Evolutionary conservation across 1,140 invertebrate genomes (phyloP).

Genomic region (Melipona quadrifasciata): DNA sequence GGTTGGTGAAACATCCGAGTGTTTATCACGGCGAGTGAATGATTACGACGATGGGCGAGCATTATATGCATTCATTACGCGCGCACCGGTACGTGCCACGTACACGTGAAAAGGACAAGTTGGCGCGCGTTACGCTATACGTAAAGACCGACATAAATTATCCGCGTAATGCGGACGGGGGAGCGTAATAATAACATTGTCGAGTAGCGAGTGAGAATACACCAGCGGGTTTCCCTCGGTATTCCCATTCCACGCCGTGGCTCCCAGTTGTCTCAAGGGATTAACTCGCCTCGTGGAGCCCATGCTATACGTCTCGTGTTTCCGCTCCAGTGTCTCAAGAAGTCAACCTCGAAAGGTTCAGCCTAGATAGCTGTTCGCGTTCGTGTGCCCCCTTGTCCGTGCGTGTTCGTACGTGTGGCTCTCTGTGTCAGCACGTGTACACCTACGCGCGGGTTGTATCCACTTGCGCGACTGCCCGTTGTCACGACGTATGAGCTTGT

Average conservation of each 20-base stretch:
- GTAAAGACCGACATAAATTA: slow-evolving; percentile 69
- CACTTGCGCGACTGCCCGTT: neutral
- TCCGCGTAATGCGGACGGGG: slow-evolving; percentile 65
- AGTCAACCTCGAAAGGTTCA: slow-evolving; percentile 69
- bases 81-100: slow-evolving; percentile 22
- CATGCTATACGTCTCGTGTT: slow-evolving; percentile 68
- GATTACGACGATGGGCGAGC: slow-evolving; percentile 33
- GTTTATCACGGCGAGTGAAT: slow-evolving; percentile 46
- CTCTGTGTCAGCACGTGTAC: neutral
- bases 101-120: slow-evolving; percentile 43
- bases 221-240: slow-evolving; percentile 52
- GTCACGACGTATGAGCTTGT: slow-evolving; percentile 29
- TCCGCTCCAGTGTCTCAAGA: slow-evolving; percentile 65
- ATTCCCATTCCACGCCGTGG: slow-evolving; percentile 61
- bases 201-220: slow-evolving; percentile 64
- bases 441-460: neutral
- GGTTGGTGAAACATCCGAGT: slow-evolving; percentile 5
- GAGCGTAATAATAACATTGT: slow-evolving; percentile 71
- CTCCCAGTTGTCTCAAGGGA: slow-evolving; percentile 69
- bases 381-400: neutral
- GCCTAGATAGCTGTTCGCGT: slow-evolving; percentile 47
- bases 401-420: neutral
- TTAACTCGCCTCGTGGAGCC: slow-evolving; percentile 67
- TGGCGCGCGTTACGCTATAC: slow-evolving; percentile 22
- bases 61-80: slow-evolving; percentile 50